Conservation (phyloP, 2,113 vertebrate species). For the Limanda limanda region DNA sequence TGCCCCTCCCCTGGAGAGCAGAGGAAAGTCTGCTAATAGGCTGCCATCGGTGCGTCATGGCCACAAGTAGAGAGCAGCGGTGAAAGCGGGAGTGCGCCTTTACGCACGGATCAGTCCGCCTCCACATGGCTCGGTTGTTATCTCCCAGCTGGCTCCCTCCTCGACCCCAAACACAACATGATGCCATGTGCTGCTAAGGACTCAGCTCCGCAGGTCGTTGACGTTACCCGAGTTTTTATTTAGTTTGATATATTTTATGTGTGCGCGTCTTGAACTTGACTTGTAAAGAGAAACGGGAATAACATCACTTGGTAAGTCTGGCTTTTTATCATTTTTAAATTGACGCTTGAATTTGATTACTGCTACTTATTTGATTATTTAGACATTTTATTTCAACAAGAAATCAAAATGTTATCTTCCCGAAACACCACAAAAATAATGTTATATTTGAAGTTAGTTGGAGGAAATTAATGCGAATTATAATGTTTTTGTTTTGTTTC, state of each 20-base stretch:
- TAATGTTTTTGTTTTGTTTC: neutral
- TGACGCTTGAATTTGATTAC: neutral
- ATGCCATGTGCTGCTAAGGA: conserved; percentile 11
- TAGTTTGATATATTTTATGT: neutral
- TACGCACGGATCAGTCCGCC: conserved; percentile 36
- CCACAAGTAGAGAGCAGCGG: conserved; percentile 52
- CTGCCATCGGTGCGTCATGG: conserved; percentile 64
- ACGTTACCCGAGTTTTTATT: conserved; percentile 10
- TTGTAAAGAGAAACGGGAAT: conserved; percentile 2
- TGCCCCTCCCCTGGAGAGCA: conserved; percentile 68
- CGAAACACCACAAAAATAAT: too few species aligned
- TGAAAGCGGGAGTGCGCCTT: conserved; percentile 27
- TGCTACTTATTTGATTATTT: too few species aligned
- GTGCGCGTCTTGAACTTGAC: neutral
- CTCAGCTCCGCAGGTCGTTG: neutral
- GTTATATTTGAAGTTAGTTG: too few species aligned
- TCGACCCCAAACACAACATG: conserved; percentile 37
- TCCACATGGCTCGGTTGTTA: conserved; percentile 46
- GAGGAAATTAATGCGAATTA: neutral
- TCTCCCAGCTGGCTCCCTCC: conserved; percentile 18
- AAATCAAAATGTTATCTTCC: too few species aligned
- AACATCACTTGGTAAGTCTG: conserved; percentile 58
- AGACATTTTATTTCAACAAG: too few species aligned
- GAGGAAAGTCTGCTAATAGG: conserved; percentile 64
- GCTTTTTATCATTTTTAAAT: neutral